Evolutionary conservation across 2,113 vertebrate species (phyloP).

Genomic region (Lutjanus erythropterus): DNA sequence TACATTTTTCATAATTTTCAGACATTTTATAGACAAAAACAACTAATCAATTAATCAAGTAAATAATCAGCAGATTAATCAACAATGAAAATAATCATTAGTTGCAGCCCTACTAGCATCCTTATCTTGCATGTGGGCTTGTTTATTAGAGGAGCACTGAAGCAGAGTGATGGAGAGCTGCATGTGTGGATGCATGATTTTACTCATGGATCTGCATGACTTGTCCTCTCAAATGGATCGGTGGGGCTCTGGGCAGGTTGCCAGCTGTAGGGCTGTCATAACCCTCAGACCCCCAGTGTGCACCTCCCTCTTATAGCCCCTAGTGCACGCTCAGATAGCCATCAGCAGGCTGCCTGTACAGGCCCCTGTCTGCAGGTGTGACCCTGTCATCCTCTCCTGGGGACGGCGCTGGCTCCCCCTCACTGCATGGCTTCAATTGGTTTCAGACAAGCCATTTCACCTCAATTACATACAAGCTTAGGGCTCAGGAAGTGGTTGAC

Average conservation of each 20-base stretch:
- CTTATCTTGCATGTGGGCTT: not conserved
- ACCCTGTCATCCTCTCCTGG: slow-evolving; percentile 49
- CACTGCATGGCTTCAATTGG: slow-evolving; percentile 52
- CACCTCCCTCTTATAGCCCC: slow-evolving; percentile 17
- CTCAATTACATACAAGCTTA: slow-evolving; percentile 61
- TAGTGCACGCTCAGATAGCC: slow-evolving; percentile 38
- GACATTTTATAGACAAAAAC: too few species aligned
- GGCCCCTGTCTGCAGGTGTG: slow-evolving; percentile 53
- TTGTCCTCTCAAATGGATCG: slow-evolving; percentile 9
- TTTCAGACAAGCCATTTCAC: slow-evolving; percentile 55
- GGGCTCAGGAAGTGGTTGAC: slow-evolving; percentile 66
- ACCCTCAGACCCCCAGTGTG: slow-evolving; percentile 19
- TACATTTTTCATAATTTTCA: too few species aligned
- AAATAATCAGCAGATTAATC: too few species aligned
- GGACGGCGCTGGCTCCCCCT: slow-evolving; percentile 33
- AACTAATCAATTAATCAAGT: too few species aligned
- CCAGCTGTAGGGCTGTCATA: slow-evolving; percentile 18
- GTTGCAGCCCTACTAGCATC: too few species aligned
- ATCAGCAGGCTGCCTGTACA: slow-evolving; percentile 54
- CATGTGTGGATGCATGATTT: slow-evolving; percentile 12
- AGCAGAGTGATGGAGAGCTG: not conserved
- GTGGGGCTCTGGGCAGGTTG: slow-evolving; percentile 31
- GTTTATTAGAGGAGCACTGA: slow-evolving; percentile 11
- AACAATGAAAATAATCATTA: too few species aligned
- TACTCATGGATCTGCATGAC: slow-evolving; percentile 13